Evolutionary conservation across 2,797 vertebrate species (phyloP).

Genomic region (Cercopithecus neglectus): DNA sequence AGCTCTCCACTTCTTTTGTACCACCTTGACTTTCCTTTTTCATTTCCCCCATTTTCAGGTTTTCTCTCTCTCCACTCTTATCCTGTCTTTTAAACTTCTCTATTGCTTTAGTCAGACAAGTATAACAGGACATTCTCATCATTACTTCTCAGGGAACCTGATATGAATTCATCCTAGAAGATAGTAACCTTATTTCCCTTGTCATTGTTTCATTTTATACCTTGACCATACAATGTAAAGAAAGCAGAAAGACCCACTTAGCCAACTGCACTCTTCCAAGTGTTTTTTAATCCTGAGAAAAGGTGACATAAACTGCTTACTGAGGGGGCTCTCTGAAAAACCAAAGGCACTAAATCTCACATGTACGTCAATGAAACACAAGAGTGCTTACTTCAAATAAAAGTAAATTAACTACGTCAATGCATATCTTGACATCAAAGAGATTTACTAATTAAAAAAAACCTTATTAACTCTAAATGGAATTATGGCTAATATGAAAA

Average conservation of each 20-base stretch:
- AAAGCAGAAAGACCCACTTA: background rate
- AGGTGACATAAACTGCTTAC: background rate
- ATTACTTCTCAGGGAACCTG: background rate
- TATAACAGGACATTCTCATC: background rate
- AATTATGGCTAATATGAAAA: slow-evolving; percentile 61
- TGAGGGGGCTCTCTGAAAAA: background rate
- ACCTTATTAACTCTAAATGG: slow-evolving; percentile 21
- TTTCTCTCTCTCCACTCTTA: background rate
- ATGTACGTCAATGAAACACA: background rate
- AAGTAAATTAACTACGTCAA: slow-evolving; percentile 22
- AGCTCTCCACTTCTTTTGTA: background rate
- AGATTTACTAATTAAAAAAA: slow-evolving; percentile 47
- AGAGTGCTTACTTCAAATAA: slow-evolving; percentile 1
- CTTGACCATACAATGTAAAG: background rate
- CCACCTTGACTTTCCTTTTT: background rate
- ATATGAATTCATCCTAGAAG: background rate
- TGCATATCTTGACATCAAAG: slow-evolving; percentile 42
- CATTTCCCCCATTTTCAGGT: background rate
- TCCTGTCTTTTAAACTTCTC: background rate
- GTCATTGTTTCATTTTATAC: background rate
- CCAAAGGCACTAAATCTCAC: background rate
- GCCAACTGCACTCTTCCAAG: background rate
- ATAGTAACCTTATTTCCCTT: background rate
- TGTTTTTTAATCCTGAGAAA: background rate
- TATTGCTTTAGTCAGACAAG: background rate